Base-by-base conservation (phyloP, 2,888 invertebrate genomes). In the Ophion costatus region DNA sequence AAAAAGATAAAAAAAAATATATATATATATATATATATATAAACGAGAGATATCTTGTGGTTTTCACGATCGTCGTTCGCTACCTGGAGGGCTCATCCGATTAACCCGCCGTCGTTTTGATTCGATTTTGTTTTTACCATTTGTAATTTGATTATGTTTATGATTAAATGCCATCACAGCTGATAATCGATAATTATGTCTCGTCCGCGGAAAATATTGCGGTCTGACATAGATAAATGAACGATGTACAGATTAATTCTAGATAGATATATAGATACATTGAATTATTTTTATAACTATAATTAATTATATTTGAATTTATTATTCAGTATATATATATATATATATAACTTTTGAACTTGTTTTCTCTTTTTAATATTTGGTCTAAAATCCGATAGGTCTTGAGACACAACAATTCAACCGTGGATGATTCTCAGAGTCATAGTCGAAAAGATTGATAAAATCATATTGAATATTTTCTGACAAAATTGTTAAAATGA, bases 1-100 rank as follows among this genome's bases (percentile, higher is more conserved):
- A 66, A 71, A 69, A n/a, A n/a, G n/a, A n/a, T n/a, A n/a, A n/a
- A n/a, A n/a, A n/a, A n/a, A n/a, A n/a, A n/a, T n/a, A n/a, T n/a
- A n/a, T n/a, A n/a, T n/a, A n/a, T n/a, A n/a, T n/a, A n/a, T n/a
- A n/a, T n/a, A n/a, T n/a, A n/a, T n/a, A n/a, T n/a, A n/a, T 77
- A 74, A 81, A 24, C 42, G 42, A 42, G 0, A 24, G 71, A 22
- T 24, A 66, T 38, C 59, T 78, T 33, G 76, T 76, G 70, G 79
- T 76, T 76, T 78, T 76, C 76, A 66, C 45, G 56, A 71, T 45
- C 63, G 73, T 79, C 61, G 22, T 33, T 56, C 45, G 66, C 64
- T 22, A 74, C 14, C 63, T 20, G 11, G 20, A 79, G 56, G 61
- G 51, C 45, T 77, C 14, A 6, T 42, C 20, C 56, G 24, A 29